Base-by-base conservation (phyloP, 1,140 invertebrate genomes). In the Ips nitidus region DNA sequence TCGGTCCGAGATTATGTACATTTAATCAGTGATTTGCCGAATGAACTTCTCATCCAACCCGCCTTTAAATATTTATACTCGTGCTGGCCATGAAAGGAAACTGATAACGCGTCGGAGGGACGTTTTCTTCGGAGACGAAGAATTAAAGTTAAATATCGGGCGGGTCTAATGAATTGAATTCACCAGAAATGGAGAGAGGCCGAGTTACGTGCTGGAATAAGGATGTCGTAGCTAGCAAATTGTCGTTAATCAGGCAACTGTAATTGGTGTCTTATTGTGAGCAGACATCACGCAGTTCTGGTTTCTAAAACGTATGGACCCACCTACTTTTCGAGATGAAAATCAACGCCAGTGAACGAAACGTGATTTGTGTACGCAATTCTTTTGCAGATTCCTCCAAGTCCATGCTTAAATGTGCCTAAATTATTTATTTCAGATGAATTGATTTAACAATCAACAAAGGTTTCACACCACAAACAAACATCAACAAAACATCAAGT, bases 181-280 rank as follows among this genome's bases (percentile, higher is more conserved):
- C 73, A 74, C 22, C 67, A 22, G 22, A 22, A 22, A 22, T 6
- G 38, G 57, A 56, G 69, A 62, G 22, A 22, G 22, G 22, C 22
- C 22, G 60, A 73, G 60, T 69, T 71, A 76, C 71, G 73, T 73
- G 74, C 70, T 69, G 57, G 65, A 61, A 74, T 70, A 72, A 74
- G 67, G 71, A 73, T 72, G 69, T 73, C 36, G 66, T 72, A 72
- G 43, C 62, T 58, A 68, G 55, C 61, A 71, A 68, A 42, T 68
- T 55, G 61, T 69, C 69, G 69, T 71, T 73, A 75, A 73, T 71
- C 22, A 64, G 73, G 57, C 38, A 61, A 43, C 58, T 22, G 70
- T 76, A 76, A 76, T 76, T 76, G 75, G 70, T 71, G 74, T 75
- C 70, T 61, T 67, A 74, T 76, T 76, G 74, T 76, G 56, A 65